These are phyloP conservation scores for Entomyzon cyanotis DNA, from an alignment of 2,113 vertebrate species.

Conservation along the genomic window DNA sequence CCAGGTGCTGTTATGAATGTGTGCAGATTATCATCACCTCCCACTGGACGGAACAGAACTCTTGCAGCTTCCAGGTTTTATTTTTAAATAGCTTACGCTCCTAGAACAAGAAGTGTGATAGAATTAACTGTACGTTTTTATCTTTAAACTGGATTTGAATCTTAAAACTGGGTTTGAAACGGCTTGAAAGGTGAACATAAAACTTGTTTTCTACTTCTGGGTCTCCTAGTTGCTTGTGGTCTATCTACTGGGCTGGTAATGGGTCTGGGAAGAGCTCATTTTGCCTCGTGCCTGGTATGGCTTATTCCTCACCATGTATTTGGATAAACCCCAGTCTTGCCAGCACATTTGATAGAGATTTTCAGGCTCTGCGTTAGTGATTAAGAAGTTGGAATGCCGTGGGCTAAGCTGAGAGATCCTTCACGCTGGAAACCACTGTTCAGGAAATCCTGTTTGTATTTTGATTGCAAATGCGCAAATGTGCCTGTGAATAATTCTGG, in stretches of 20 bases:
- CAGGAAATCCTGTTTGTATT: constrained; percentile 1
- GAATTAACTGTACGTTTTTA: neutral
- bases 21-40: constrained; percentile 24
- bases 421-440: neutral
- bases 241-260: neutral
- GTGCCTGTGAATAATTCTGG: neutral
- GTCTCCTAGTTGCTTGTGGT: neutral
- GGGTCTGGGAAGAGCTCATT: neutral
- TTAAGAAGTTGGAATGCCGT: neutral
- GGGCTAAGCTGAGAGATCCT: neutral
- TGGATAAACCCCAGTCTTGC: neutral
- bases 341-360: neutral
- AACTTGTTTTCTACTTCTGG: neutral
- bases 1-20: constrained; percentile 48
- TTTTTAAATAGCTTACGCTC: constrained; percentile 16
- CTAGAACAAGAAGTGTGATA: neutral
- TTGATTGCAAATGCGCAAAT: neutral
- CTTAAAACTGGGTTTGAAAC: neutral
- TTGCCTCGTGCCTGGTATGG: neutral
- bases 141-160: neutral
- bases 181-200: neutral
- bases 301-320: neutral
- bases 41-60: neutral
- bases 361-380: neutral
- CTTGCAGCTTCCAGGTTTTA: constrained; percentile 25